Evolutionary conservation across 2,888 invertebrate genomes (phyloP), one percentile per base, ranked within the genome.

Genomic region (Aporophyla nigra): DNA sequence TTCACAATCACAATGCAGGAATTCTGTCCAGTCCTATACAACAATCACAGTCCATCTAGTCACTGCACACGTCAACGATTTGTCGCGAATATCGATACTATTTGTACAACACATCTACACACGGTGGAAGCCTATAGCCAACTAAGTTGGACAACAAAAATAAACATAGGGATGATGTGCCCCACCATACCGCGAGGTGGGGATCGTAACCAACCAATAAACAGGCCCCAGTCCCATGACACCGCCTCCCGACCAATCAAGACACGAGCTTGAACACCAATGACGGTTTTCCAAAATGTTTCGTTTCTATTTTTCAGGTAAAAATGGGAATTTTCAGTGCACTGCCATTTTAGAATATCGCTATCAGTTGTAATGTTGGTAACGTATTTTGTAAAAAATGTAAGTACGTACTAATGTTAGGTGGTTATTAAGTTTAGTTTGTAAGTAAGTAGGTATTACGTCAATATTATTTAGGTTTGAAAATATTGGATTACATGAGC

Each of bases 81-180:
- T 74, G 62, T 81, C 81, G 73, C 80, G 78, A 78, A 78, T 88
- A 77, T 73, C 74, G 62, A 71, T 79, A 71, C 68, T 85, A 65
- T 82, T 85, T 87, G 80, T 75, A 75, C 83, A 83, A 89, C 88
- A 89, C 92, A 91, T 91, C 90, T 91, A 91, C 86, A 89, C 94
- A 84, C 93, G 84, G 86, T 87, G 92, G 93, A 93, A 93, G 95
- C 95, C 93, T 92, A 93, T 91, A 94, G 94, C 94, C 90, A 92
- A 96, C 96, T 96, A 95, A 94, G 91, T 93, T 92, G 91, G 92
- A 93, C 92, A 94, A 95, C 94, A 95, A 96, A 95, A 96, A 96
- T 95, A 96, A 95, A 96, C 96, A 96, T 88, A 91, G 96, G 96
- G 96, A 93, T 95, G 96, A 92, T 93, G 91, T 87, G 90, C 94